Conservation (phyloP, 2,888 invertebrate species). For the Phasia obesa region DNA sequence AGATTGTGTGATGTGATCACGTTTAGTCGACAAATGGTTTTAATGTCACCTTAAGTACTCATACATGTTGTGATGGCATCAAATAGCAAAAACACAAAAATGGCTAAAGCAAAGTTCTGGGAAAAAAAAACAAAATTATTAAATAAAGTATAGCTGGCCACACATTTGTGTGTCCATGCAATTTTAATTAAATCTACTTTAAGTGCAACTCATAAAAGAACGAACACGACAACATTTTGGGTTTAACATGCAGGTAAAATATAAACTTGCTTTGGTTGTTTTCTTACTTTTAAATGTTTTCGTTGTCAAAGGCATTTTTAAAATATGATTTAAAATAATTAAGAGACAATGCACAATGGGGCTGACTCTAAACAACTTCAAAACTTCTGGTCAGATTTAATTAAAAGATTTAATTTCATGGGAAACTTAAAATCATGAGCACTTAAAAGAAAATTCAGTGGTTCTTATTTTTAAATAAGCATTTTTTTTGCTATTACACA, state of each 20-base stretch:
- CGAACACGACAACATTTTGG: conserved; percentile 16
- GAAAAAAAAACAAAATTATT: conserved; percentile 12
- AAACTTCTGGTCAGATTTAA: too few relatives aligned
- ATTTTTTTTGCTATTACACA: too few relatives aligned
- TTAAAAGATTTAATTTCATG: too few relatives aligned
- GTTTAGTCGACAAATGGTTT: conserved; percentile 57
- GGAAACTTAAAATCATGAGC: too few relatives aligned
- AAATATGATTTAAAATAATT: too few relatives aligned
- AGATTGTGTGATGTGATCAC: conserved; percentile 44
- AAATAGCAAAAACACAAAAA: not conserved
- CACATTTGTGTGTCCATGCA: conserved; percentile 12
- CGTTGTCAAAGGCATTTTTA: too few relatives aligned
- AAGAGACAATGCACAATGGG: too few relatives aligned
- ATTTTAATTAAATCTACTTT: conserved; percentile 43
- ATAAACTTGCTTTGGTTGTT: too few relatives aligned
- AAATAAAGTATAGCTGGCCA: conserved; percentile 24
- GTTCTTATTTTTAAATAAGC: too few relatives aligned
- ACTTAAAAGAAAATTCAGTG: too few relatives aligned
- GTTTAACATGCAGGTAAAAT: conserved; percentile 25
- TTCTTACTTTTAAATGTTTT: too few relatives aligned
- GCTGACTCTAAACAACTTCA: too few relatives aligned
- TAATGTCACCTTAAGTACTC: conserved; percentile 43
- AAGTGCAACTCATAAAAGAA: not conserved
- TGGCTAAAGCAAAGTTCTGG: conserved; percentile 3
- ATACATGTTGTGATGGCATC: conserved; percentile 30